These are phyloP conservation scores for Temnothorax ravouxi DNA, from an alignment of 2,888 invertebrate species.

Conservation along the genomic window DNA sequence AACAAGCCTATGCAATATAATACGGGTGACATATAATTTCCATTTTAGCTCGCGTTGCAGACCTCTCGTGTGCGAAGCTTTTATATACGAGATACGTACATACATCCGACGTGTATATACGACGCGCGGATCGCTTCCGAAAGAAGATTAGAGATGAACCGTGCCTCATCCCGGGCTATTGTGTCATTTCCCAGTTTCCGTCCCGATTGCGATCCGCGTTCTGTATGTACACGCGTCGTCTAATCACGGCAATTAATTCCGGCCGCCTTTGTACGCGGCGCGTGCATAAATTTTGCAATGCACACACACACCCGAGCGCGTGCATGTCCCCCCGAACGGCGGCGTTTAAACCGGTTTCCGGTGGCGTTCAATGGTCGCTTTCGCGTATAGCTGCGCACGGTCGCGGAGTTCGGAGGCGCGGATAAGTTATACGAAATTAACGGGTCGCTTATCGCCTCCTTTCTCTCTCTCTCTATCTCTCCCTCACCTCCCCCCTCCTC, in stretches of 20 bases:
- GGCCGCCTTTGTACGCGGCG: constrained; percentile 61
- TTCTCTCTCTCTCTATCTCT: neutral
- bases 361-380: constrained; percentile 67
- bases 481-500: neutral
- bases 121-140: neutral
- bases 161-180: neutral
- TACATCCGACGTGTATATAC: neutral
- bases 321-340: constrained; percentile 12
- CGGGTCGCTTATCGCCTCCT: constrained; percentile 67
- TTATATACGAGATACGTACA: neutral
- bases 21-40: constrained; percentile 19
- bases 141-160: constrained; percentile 30
- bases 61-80: neutral
- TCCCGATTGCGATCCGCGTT: constrained; percentile 16
- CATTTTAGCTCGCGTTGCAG: constrained; percentile 25
- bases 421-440: constrained; percentile 73
- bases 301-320: constrained; percentile 2
- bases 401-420: constrained; percentile 57
- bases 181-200: constrained; percentile 28
- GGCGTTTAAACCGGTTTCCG: constrained; percentile 65
- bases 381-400: constrained; percentile 52
- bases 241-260: constrained; percentile 67
- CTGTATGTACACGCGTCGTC: neutral
- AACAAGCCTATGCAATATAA: constrained; percentile 9
- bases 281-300: constrained; percentile 67